Conservation (phyloP, 2,113 vertebrate genomes). For the Eira barbara region DNA sequence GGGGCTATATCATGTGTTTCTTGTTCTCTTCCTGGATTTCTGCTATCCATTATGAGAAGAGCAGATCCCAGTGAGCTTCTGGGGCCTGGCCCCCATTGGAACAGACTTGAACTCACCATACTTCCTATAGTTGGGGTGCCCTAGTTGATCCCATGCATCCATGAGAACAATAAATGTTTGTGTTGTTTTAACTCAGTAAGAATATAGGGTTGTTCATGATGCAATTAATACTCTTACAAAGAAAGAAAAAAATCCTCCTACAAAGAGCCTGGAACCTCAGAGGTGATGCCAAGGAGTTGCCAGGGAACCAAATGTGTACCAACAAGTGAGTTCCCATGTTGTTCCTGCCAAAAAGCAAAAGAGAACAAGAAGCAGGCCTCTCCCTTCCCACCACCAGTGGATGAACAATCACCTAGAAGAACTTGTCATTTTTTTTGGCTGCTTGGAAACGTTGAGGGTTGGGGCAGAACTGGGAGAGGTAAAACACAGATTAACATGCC, state of each 20-base stretch:
- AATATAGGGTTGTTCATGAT: neutral
- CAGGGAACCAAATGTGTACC: neutral
- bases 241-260: neutral
- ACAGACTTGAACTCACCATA: neutral
- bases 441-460: neutral
- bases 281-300: neutral
- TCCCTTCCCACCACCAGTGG: neutral
- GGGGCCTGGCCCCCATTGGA: neutral
- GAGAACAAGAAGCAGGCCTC: neutral
- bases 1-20: neutral
- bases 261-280: neutral
- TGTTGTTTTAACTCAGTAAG: constrained; percentile 20
- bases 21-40: neutral
- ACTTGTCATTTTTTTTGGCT: neutral
- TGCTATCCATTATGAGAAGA: neutral
- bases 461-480: neutral
- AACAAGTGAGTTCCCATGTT: neutral
- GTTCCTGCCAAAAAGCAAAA: neutral
- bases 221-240: constrained; percentile 11
- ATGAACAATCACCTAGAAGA: neutral
- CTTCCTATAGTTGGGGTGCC: neutral
- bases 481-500: neutral
- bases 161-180: neutral
- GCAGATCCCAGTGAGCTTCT: neutral
- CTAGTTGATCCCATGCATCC: neutral